Evolutionary conservation across 2,113 vertebrate genomes (phyloP).

Genomic region (Axis porcinus): DNA sequence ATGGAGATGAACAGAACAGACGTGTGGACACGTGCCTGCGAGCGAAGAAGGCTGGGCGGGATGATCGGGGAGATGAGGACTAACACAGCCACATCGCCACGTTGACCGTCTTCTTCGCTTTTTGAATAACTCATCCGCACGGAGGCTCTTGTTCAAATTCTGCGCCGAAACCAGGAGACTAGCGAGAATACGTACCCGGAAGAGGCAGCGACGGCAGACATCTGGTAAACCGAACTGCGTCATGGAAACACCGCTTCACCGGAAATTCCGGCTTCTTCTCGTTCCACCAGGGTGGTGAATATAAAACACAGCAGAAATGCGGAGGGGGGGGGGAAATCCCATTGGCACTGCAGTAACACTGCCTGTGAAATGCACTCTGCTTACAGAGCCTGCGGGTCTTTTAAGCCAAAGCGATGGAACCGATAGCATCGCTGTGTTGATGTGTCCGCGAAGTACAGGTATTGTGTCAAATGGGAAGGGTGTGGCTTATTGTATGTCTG

Average conservation of each 20-base stretch:
- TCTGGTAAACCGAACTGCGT: not conserved
- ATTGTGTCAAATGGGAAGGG: not conserved
- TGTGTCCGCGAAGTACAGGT: fast-evolving
- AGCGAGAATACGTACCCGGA: fast-evolving
- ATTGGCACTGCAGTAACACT: not conserved
- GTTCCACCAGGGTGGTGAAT: slow-evolving; percentile 7
- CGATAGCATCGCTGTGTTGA: not conserved
- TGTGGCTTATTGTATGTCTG: not conserved
- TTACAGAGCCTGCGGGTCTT: not conserved
- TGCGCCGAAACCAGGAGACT: fast-evolving
- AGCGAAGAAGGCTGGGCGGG: not conserved
- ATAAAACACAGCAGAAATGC: not conserved
- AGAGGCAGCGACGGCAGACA: fast-evolving
- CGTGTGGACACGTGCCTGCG: not conserved
- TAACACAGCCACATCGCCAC: too few relatives aligned
- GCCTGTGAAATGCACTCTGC: not conserved
- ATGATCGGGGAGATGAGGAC: not conserved
- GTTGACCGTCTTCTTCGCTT: fast-evolving
- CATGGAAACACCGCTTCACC: not conserved
- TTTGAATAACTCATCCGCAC: not conserved
- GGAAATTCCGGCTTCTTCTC: not conserved
- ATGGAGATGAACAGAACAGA: fast-evolving
- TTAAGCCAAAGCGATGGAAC: not conserved
- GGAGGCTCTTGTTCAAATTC: not conserved
- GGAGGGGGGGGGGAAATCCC: too few relatives aligned